A percentile compares a stretch with the other conserved stretches of the same genome.
Conservation (phyloP, 2,888 invertebrate genomes). For the Philonicus albiceps region DNA sequence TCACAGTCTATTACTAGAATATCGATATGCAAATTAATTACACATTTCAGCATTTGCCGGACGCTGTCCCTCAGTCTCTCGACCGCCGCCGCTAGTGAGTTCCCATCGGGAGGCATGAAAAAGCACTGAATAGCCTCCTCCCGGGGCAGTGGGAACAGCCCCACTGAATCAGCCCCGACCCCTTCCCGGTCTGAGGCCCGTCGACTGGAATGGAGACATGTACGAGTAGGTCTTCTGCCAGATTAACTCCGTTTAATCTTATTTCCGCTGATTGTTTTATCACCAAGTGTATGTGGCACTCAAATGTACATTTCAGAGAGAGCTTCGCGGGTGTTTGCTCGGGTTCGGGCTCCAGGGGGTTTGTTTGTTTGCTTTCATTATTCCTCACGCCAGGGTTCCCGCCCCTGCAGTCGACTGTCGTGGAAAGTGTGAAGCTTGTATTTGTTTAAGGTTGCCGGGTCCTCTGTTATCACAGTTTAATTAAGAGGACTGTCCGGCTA, state of each 20-base stretch:
- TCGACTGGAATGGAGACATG: conserved; percentile 38
- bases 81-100: conserved; percentile 52
- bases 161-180: not conserved
- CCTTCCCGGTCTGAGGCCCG: not conserved
- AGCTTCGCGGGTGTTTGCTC: not conserved
- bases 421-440: conserved; percentile 9
- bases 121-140: conserved; percentile 37
- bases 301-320: not conserved
- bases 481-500: conserved; percentile 1
- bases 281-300: conserved; percentile 18
- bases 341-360: not conserved
- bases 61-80: conserved; percentile 60
- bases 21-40: conserved; percentile 63
- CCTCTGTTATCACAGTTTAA: conserved; percentile 8
- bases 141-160: conserved; percentile 11
- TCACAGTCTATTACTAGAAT: conserved; percentile 58
- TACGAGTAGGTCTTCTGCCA: conserved; percentile 47
- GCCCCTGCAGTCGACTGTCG: not conserved
- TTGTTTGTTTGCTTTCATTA: conserved; percentile 10
- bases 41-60: conserved; percentile 61
- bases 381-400: not conserved
- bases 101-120: conserved; percentile 46
- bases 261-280: conserved; percentile 47
- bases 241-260: conserved; percentile 46
- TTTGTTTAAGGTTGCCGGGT: conserved; percentile 25